Base-by-base conservation (phyloP, 2,113 vertebrate genomes). In the Mustela lutreola region DNA sequence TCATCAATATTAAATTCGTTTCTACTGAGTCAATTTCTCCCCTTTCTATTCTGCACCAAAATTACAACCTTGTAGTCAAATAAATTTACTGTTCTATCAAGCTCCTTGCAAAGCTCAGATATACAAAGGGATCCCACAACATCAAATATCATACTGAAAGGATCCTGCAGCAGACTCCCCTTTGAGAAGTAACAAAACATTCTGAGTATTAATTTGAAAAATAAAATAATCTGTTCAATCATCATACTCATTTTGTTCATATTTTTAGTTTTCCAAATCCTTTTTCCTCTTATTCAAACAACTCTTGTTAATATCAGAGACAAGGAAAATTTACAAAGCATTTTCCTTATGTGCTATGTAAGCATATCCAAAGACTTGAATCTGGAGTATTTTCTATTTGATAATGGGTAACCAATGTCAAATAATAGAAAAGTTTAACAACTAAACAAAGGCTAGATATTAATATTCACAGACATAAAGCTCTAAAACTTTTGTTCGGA, bases 401-500 rank as follows among this genome's bases (percentile, higher is more conserved):
- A 53, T 7, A 79, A 73, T 39, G 11, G 26, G 9, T 50, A 70
- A 76, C 28, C 42, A 53, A 26, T 24, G 31, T 39, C 31, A 87
- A 70, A 50, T 26, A 70, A 92, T 1, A 90, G 50, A 86, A 82
- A 70, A 67, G 42, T 2, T 80, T 78, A 80, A 76, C 5, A 73
- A 50, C 86, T 24, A 42, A 83, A 60, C 19, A 89, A 12, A 84
- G 16, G 4, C 70, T 58, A 63, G 76, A 75, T 26, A 58, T 28
- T 90, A 60, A 88, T 60, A 87, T 60, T 71, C 78, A 95, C 2
- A 87, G 50, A 45, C 36, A 4, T 78, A 83, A 73, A 48, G 56
- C 62, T 87, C 56, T 80, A 50, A 48, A 58, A 91, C 15, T 90
- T 75, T 94, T 86, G 71, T 95, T 58, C 82, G 73, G 39, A 92